Evolutionary conservation across 2,888 invertebrate species (phyloP).

Genomic region (Schizaphis graminum): DNA sequence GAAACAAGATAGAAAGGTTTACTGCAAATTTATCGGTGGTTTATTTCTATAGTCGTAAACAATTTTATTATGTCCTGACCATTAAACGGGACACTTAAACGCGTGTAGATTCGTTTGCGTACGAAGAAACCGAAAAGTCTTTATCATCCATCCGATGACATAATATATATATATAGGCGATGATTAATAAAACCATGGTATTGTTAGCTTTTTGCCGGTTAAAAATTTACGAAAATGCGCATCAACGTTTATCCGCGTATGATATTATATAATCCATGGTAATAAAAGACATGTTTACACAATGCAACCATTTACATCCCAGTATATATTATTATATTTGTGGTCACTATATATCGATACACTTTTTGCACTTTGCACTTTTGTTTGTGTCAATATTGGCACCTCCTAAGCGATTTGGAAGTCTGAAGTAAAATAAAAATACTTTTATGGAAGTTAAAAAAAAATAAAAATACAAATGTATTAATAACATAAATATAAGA

Average conservation of each 20-base stretch:
- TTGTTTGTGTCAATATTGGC: background rate
- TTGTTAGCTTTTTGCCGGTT: background rate
- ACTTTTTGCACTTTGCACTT: background rate
- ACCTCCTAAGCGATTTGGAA: background rate
- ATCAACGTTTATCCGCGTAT: background rate
- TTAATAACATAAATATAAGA: background rate
- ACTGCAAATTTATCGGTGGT: constrained; percentile 30
- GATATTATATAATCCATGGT: background rate
- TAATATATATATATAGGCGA: background rate
- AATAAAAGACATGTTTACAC: background rate
- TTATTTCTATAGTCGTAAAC: constrained; percentile 33
- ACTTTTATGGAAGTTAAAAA: background rate
- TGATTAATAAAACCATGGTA: background rate
- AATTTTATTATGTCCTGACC: constrained; percentile 16
- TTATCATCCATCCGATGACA: background rate
- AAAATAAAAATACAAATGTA: background rate
- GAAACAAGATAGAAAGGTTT: constrained; percentile 13
- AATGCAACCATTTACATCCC: background rate
- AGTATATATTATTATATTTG: background rate
- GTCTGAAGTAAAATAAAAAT: background rate
- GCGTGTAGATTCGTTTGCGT: background rate
- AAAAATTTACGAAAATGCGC: background rate
- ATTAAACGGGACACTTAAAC: background rate
- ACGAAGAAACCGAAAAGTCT: background rate
- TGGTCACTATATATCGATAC: background rate